Percentiles rank a stretch among this genome's conserved stretches.
These are phyloP conservation scores for Polyommatus iphigenia DNA, from an alignment of 2,888 invertebrate genomes.

Conservation along the genomic window DNA sequence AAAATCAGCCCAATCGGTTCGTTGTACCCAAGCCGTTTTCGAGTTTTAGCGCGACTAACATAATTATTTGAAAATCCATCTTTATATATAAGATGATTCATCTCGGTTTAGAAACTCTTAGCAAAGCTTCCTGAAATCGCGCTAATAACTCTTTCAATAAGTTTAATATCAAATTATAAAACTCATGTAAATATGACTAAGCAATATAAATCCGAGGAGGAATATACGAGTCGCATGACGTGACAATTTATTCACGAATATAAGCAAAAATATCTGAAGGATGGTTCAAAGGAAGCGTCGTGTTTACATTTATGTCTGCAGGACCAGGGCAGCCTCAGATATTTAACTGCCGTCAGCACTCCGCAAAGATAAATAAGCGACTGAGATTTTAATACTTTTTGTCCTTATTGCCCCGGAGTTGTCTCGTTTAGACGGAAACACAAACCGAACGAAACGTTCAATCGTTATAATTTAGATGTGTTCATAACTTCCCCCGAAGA, in stretches of 20 bases:
- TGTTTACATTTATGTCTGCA: constrained; percentile 71
- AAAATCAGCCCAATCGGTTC: no score
- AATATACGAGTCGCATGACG: constrained; percentile 26
- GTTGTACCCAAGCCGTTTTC: no score
- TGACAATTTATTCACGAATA: constrained; percentile 34
- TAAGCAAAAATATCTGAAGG: constrained; percentile 54
- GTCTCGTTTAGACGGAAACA: constrained; percentile 37
- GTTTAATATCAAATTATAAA: neutral
- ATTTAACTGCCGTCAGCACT: constrained; percentile 69
- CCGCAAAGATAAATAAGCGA: constrained; percentile 69
- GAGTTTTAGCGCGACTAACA: no score
- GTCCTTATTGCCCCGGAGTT: constrained; percentile 50
- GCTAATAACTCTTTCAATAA: neutral
- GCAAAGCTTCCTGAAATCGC: neutral
- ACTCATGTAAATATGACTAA: constrained; percentile 9
- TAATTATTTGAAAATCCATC: no score
- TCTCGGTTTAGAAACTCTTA: neutral
- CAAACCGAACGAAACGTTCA: constrained; percentile 31
- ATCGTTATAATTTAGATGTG: constrained; percentile 31
- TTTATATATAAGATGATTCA: no score
- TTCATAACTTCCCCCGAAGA: constrained; percentile 19
- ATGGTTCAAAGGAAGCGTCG: constrained; percentile 65
- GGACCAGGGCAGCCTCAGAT: constrained; percentile 59
- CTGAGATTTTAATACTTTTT: constrained; percentile 72
- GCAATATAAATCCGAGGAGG: constrained; percentile 21